Percentiles rank a stretch among this genome's conserved stretches.
These are phyloP conservation scores for Anastatus disparis DNA, from an alignment of 1,140 invertebrate genomes.

Conservation along the genomic window DNA sequence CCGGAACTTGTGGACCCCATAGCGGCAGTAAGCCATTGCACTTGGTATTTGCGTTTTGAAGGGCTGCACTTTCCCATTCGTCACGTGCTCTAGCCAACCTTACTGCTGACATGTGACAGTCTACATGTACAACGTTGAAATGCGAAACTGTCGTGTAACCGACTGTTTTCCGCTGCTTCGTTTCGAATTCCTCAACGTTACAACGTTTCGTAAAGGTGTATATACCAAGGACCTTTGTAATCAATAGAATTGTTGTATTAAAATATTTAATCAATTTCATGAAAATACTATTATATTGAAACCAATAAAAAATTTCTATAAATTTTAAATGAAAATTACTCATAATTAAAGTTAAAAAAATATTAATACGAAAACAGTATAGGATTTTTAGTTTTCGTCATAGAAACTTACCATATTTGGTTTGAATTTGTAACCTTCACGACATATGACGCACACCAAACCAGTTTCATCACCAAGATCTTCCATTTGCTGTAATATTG, in stretches of 20 bases:
- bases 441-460: conserved; percentile 96
- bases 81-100: conserved; percentile 80
- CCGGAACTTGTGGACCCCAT: conserved; percentile 95
- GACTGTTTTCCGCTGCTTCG: conserved; percentile 83
- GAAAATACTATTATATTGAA: too few species aligned
- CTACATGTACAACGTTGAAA: conserved; percentile 98
- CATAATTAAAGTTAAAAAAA: too few species aligned
- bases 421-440: conserved; percentile 97
- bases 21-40: conserved; percentile 96
- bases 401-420: conserved; percentile 79
- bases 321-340: too few species aligned
- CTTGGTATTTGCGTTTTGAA: conserved; percentile 97
- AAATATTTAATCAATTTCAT: too few species aligned
- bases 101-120: conserved; percentile 97
- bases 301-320: neutral
- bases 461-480: conserved; percentile 95
- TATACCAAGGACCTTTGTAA: conserved; percentile 82
- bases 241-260: conserved; percentile 7
- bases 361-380: too few species aligned
- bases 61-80: conserved; percentile 96
- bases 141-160: conserved; percentile 96
- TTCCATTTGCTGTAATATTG: conserved; percentile 91
- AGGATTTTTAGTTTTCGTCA: too few species aligned
- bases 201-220: conserved; percentile 98
- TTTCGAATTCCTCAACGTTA: conserved; percentile 93